Evolutionary conservation across 2,113 vertebrate species (phyloP).

Genomic region (Galeopterus variegatus): DNA sequence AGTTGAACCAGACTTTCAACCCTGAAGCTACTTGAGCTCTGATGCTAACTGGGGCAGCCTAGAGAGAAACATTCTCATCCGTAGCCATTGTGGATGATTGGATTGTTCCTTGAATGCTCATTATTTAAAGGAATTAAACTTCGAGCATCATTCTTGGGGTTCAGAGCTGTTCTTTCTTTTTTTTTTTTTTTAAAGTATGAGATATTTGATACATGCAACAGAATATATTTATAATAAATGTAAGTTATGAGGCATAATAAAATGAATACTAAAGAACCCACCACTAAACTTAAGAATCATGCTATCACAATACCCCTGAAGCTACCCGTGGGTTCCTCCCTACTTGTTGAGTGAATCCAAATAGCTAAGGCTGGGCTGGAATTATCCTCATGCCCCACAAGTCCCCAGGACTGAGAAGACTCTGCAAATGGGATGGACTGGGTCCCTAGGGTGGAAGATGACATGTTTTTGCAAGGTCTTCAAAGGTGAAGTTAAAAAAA

Average conservation of each 20-base stretch:
- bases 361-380: background rate
- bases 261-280: background rate
- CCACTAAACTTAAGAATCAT: slow-evolving; percentile 1
- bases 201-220: background rate
- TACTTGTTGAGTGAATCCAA: background rate
- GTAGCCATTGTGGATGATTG: background rate
- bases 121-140: slow-evolving; percentile 16
- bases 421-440: background rate
- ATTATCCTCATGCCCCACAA: background rate
- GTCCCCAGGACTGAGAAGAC: background rate
- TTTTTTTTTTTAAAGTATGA: background rate
- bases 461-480: background rate
- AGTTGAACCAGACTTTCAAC: background rate
- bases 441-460: background rate
- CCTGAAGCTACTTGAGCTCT: background rate
- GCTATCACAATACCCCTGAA: background rate
- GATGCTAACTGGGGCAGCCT: background rate
- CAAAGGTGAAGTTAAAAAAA: background rate
- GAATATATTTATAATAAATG: background rate
- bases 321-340: background rate
- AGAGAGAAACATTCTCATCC: background rate
- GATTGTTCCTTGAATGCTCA: background rate
- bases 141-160: background rate
- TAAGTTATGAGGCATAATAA: slow-evolving; percentile 6
- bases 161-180: background rate